These are phyloP conservation scores for Halcyon leucocephala DNA, from an alignment of 2,797 vertebrate species.

Conservation along the genomic window DNA sequence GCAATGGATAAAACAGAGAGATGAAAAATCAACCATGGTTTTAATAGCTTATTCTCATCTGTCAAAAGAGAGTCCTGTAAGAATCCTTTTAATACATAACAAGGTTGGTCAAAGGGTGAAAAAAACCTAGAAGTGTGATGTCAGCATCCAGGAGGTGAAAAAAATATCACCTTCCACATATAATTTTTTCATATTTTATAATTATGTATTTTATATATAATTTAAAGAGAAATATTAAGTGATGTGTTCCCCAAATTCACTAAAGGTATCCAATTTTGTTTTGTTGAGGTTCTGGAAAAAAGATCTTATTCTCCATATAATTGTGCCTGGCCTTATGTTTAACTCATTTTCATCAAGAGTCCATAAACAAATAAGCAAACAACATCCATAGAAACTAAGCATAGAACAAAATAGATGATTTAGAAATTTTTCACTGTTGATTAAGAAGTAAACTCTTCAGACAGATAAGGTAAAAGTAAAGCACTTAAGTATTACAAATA, in stretches of 20 bases:
- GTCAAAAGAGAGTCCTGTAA: not conserved
- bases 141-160: not conserved
- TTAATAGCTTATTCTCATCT: not conserved
- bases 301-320: not conserved
- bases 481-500: not conserved
- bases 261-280: rapidly evolving
- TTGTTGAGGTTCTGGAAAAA: not conserved
- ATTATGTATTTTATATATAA: not conserved
- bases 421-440: not conserved
- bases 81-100: not conserved
- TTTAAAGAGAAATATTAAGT: not conserved
- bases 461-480: not conserved
- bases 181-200: no score
- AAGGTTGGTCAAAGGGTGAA: not conserved
- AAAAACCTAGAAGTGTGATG: not conserved
- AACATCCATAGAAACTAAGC: not conserved
- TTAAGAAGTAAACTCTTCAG: not conserved
- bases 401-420: not conserved
- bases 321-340: not conserved
- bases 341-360: not conserved
- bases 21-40: not conserved
- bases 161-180: not conserved
- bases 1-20: not conserved
- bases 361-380: not conserved
- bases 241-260: not conserved